Evolutionary conservation across 2,888 invertebrate genomes (phyloP).

Genomic region (Drosophila suboccidentalis): DNA sequence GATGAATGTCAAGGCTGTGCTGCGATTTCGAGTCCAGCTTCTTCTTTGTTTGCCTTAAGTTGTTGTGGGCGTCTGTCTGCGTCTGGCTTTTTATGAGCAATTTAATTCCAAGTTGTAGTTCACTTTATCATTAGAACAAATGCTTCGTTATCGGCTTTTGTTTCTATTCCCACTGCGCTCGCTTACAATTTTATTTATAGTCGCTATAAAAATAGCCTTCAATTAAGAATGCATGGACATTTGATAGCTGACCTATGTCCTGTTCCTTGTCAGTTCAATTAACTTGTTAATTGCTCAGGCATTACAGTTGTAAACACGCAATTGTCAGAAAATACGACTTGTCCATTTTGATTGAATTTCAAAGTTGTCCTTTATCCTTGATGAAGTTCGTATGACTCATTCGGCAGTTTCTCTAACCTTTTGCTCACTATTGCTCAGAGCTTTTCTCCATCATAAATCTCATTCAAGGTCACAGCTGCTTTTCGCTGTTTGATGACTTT

Average conservation of each 20-base stretch:
- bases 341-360: slow-evolving; percentile 27
- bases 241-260: slow-evolving; percentile 11
- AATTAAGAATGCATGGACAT: slow-evolving; percentile 17
- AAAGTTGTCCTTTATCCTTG: neutral
- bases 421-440: slow-evolving; percentile 26
- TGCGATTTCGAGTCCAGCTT: slow-evolving; percentile 20
- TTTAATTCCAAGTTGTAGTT: slow-evolving; percentile 8
- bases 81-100: slow-evolving; percentile 2
- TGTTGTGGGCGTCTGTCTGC: slow-evolving; percentile 19
- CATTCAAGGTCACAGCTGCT: slow-evolving; percentile 50
- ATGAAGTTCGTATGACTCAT: slow-evolving; percentile 36
- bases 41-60: slow-evolving; percentile 12
- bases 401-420: slow-evolving; percentile 27
- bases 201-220: slow-evolving; percentile 22
- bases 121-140: slow-evolving; percentile 2
- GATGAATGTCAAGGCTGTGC: slow-evolving; percentile 59
- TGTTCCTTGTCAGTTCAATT: neutral
- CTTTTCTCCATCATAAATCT: slow-evolving; percentile 42
- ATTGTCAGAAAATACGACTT: slow-evolving; percentile 13
- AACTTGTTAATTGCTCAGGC: slow-evolving; percentile 51
- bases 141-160: slow-evolving; percentile 8
- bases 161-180: neutral
- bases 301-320: slow-evolving; percentile 52
- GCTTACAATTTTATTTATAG: slow-evolving; percentile 9
- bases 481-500: slow-evolving; percentile 14